A percentile compares a stretch with the other conserved stretches of the same genome.
phyloP scores from a whole-genome alignment of 2,113 vertebrate genomes.

The Ophiodon elongatus region DNA sequence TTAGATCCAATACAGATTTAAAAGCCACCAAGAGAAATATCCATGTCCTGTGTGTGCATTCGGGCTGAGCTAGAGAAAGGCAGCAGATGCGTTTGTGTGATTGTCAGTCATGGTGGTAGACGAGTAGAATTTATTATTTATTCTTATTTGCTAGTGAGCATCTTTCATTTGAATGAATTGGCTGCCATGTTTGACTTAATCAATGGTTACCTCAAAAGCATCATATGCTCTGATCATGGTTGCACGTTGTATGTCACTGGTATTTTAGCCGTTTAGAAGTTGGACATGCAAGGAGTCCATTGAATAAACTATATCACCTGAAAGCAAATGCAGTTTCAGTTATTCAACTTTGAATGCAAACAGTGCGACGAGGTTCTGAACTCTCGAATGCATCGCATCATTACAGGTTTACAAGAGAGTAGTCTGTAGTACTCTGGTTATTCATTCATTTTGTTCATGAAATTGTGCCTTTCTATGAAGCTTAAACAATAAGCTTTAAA shows the following conservation, averaged over 20 bases:
- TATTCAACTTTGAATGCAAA: not conserved
- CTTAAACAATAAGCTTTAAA: constrained; percentile 1
- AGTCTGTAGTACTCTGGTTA: not conserved
- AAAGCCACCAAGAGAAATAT: not conserved
- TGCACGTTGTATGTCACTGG: not conserved
- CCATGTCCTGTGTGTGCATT: too few relatives aligned
- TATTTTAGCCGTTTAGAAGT: not conserved
- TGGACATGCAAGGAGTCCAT: not conserved
- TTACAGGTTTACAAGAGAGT: constrained; percentile 10
- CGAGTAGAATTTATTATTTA: not conserved
- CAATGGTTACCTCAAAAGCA: not conserved
- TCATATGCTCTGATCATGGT: not conserved
- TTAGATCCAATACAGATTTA: not conserved
- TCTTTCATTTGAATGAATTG: not conserved
- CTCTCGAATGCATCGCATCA: not conserved
- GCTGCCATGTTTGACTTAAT: not conserved
- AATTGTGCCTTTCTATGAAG: constrained; percentile 5
- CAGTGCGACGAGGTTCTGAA: not conserved
- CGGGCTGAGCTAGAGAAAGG: too few relatives aligned
- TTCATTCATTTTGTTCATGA: constrained; percentile 8
- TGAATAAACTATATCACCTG: not conserved
- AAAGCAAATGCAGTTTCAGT: constrained; percentile 4
- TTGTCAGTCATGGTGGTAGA: not conserved
- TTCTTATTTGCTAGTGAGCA: not conserved
- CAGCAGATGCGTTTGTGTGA: too few relatives aligned